Evolutionary conservation across 1,140 invertebrate genomes (phyloP).

Genomic region (Hylyphantes graminicola): DNA sequence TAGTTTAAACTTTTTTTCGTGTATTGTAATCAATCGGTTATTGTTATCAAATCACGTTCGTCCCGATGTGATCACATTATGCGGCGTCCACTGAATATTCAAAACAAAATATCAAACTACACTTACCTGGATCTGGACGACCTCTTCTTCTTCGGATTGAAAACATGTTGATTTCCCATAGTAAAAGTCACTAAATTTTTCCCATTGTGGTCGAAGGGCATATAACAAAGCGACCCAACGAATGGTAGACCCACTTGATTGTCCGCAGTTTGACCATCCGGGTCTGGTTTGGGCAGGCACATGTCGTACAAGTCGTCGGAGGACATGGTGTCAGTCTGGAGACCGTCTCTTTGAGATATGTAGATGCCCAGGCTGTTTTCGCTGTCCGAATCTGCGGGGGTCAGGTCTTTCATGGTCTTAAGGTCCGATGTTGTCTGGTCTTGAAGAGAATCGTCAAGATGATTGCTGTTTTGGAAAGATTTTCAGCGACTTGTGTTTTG

Average conservation of each 20-base stretch:
- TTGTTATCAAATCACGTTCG: too few relatives aligned
- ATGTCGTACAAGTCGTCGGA: constrained; percentile 22
- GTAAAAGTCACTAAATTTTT: constrained; percentile 9
- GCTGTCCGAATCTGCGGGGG: constrained; percentile 26
- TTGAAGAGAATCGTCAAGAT: background rate
- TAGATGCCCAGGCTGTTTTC: constrained; percentile 40
- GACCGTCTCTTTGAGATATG: background rate
- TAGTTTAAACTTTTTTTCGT: too few relatives aligned
- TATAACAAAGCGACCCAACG: constrained; percentile 39
- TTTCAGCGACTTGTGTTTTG: background rate
- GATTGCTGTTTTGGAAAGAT: background rate
- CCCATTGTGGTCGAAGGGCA: constrained; percentile 31
- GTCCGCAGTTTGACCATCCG: background rate
- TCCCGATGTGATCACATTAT: too few relatives aligned
- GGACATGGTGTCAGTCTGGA: constrained; percentile 6
- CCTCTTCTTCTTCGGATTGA: constrained; percentile 19
- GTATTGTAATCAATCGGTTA: too few relatives aligned
- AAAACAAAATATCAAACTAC: background rate
- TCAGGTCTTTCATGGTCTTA: constrained; percentile 30
- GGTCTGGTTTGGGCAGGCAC: background rate
- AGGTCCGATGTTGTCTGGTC: background rate
- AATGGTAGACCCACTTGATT: constrained; percentile 18
- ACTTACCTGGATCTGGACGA: constrained; percentile 27
- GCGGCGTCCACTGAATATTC: too few relatives aligned
- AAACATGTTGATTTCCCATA: constrained; percentile 33